Conservation (phyloP, 2,113 vertebrate genomes). For the Macrotus californicus region DNA sequence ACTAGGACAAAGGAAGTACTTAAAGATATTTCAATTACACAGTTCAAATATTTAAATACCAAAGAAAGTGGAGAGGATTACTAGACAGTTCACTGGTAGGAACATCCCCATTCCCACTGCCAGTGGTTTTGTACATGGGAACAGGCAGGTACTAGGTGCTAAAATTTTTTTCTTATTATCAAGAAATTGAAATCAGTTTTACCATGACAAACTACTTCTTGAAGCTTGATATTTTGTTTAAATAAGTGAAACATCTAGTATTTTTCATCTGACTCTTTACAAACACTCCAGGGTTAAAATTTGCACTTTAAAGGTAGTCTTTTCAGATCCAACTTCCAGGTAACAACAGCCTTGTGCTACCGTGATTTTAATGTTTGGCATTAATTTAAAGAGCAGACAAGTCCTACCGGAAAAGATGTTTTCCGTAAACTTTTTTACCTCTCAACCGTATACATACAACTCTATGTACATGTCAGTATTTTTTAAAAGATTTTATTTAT, state of each 20-base stretch:
- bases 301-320: conserved; percentile 75
- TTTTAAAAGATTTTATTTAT: too few species aligned
- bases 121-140: conserved; percentile 70
- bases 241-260: conserved; percentile 69
- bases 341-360: neutral
- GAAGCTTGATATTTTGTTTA: conserved; percentile 64
- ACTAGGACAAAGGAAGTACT: conserved; percentile 66
- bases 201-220: conserved; percentile 70
- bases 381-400: conserved; percentile 61
- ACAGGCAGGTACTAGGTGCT: conserved; percentile 62
- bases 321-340: neutral
- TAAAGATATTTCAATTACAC: conserved; percentile 76
- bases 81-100: conserved; percentile 69
- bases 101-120: neutral
- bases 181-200: conserved; percentile 69
- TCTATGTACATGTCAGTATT: neutral
- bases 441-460: neutral
- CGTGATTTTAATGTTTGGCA: conserved; percentile 35
- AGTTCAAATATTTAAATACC: conserved; percentile 73
- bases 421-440: conserved; percentile 45
- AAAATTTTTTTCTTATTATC: conserved; percentile 59
- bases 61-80: conserved; percentile 26
- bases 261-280: conserved; percentile 72
- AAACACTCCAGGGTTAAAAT: conserved; percentile 73
- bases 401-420: conserved; percentile 24